phyloP scores from a whole-genome alignment of 2,888 invertebrate species.

The Pemphredon lugubris region DNA sequence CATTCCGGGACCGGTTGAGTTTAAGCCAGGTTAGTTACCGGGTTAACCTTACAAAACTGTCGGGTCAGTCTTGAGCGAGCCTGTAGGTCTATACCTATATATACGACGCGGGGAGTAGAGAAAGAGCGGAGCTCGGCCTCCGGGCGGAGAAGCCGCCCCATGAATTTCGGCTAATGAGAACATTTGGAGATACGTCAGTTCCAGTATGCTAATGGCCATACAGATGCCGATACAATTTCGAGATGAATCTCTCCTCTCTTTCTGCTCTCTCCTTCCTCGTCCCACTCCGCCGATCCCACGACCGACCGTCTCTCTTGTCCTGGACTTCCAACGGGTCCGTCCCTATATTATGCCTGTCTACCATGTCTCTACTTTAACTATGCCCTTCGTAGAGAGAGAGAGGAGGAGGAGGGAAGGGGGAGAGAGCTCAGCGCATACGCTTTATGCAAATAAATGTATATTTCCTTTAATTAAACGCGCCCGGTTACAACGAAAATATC shows the following conservation, averaged over 20 bases:
- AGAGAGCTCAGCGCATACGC: too few relatives aligned
- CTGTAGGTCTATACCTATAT: conserved; percentile 66
- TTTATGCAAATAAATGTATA: conserved; percentile 62
- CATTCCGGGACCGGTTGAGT: conserved; percentile 63
- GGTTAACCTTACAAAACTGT: conserved; percentile 66
- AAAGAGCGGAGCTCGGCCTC: conserved; percentile 40
- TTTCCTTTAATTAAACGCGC: conserved; percentile 61
- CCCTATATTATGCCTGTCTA: conserved; percentile 76
- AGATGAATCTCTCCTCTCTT: conserved; percentile 77
- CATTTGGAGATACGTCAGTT: conserved; percentile 81
- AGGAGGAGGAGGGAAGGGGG: too few relatives aligned
- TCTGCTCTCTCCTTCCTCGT: conserved; percentile 3
- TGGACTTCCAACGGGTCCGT: conserved; percentile 55
- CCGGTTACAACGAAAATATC: conserved; percentile 27
- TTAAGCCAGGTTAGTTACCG: conserved; percentile 67
- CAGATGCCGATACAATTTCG: conserved; percentile 81
- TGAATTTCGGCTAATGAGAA: conserved; percentile 82
- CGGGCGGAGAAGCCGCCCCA: conserved; percentile 79
- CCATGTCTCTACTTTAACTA: conserved; percentile 78
- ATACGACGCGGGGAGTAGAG: conserved; percentile 15
- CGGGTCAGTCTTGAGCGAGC: conserved; percentile 66
- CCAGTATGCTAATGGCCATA: conserved; percentile 81
- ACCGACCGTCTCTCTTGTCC: conserved; percentile 27
- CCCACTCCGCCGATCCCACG: too few relatives aligned
- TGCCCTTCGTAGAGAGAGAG: conserved; percentile 60